Base-by-base conservation (phyloP, 2,888 invertebrate species). In the Emmelina monodactyla region DNA sequence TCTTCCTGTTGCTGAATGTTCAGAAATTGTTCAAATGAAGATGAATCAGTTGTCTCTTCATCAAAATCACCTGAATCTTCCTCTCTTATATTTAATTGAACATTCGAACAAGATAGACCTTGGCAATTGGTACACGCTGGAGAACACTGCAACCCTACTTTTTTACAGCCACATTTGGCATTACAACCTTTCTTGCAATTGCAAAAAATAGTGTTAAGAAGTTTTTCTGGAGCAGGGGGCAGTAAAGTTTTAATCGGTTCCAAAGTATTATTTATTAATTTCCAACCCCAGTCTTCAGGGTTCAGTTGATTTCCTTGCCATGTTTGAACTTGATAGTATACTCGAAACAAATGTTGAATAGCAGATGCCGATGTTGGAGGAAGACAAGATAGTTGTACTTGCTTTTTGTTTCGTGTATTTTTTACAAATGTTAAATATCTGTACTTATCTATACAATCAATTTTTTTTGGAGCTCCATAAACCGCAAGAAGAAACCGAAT, bases 141-240 rank as follows among this genome's bases (percentile, higher is more conserved):
- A 37, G 49, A 49, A 47, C 50, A 53, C 22, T 16, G 37, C 32
- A 53, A 41, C 13, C 48, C 49, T 10, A 44, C 46, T 43, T 48
- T 52, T 42, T 39, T 44, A 39, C 50, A 52, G 32, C 49, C 47
- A 44, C 49, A 50, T 42, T 44, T 45, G 22, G 38, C 41, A 43
- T 38, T 46, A 37, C 49, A 49, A 22, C 43, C 48, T 28, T 45
- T 49, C 31, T 39, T 47, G 38, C 48, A 51, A 32, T 46, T 45
- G 35, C 44, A 36, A 45, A 41, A 45, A 39, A 49, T 50, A 15
- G 45, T 47, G 34, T 52, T 49, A 6, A 49, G 37, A 6, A 45
- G 42, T 40, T 39, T 39, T 36, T 50, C 45, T 33, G 50, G 48
- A 11, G 38, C 38, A 35, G 38, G 28, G 14, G 38, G 38, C 11